Conservation (phyloP, 2,797 vertebrate genomes). For the Leptoclinus maculatus region DNA sequence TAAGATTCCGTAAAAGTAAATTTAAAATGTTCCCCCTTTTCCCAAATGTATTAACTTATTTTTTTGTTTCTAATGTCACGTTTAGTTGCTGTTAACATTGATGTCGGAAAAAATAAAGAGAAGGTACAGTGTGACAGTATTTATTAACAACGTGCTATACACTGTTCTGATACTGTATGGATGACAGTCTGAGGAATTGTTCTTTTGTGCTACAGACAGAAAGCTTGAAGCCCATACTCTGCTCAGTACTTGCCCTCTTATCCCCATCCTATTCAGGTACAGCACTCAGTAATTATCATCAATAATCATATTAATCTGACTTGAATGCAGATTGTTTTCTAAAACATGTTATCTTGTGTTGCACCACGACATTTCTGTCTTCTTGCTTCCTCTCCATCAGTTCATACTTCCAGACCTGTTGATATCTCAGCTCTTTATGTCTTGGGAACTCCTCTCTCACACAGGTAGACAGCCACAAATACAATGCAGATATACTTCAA, state of each 20-base stretch:
- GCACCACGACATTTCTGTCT: not conserved
- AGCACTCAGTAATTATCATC: not conserved
- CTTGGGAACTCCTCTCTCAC: slow-evolving; percentile 59
- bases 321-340: not conserved
- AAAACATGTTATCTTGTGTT: not conserved
- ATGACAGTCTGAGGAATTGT: not conserved
- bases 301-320: not conserved
- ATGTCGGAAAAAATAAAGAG: slow-evolving; percentile 13
- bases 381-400: slow-evolving; percentile 51
- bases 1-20: too few species aligned
- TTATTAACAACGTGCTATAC: not conserved
- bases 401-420: slow-evolving; percentile 71
- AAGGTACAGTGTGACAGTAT: slow-evolving; percentile 49
- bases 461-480: slow-evolving; percentile 61
- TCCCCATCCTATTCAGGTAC: slow-evolving; percentile 71
- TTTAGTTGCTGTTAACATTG: slow-evolving; percentile 40
- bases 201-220: slow-evolving; percentile 56
- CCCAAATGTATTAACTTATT: not conserved
- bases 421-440: slow-evolving; percentile 67
- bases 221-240: slow-evolving; percentile 60
- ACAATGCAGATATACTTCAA: not conserved
- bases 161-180: not conserved
- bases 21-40: not conserved
- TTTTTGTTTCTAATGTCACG: slow-evolving; percentile 6
- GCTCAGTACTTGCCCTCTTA: slow-evolving; percentile 34